Evolutionary conservation across 2,888 invertebrate species (phyloP), one percentile per base, ranked within the genome.

Genomic region (Monoplex corrugatus): DNA sequence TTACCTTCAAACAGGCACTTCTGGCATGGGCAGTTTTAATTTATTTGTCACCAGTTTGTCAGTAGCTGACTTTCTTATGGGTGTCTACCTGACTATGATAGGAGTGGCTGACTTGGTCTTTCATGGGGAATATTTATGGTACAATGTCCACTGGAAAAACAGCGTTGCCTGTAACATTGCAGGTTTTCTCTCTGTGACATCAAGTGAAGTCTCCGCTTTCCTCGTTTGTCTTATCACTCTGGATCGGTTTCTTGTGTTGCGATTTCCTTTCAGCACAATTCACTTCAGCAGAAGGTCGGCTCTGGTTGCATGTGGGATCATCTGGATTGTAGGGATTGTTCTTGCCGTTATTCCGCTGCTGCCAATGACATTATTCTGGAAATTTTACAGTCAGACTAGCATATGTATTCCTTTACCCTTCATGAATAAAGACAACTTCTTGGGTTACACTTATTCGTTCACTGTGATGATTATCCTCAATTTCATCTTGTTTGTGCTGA

Each of bases 321-420:
- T n/a, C 8, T 68, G 68, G 68, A n/a, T 19, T 8, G n/a, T 19
- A 28, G 68, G 68, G 19, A n/a, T 19, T 28, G 28, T 68, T 6
- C 28, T 68, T 19, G 68, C 68, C 28, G 68, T n/a, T 28, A n/a
- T 68, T 28, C 68, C 68, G 6, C 28, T 68, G 68, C 68, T 68
- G 8, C 68, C 68, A 19, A 28, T 6, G 23, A 68, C 23, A 28
- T n/a, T 8, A 19, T 6, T 28, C 68, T 68, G 68, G 68, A 19
- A 68, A n/a, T 68, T 68, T n/a, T 68, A 68, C 68, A 68, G 68
- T n/a, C 68, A 68, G n/a, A 68, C 19, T 0, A n/a, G 68, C 23
- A 68, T 68, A 19, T 68, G 68, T n/a, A 90, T 96, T 35, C 94
- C 95, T 0, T 91, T 95, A 8, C 95, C 95, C 44, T 93, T 96